Evolutionary conservation across 2,113 vertebrate genomes (phyloP).

Genomic region (Xenopus borealis): DNA sequence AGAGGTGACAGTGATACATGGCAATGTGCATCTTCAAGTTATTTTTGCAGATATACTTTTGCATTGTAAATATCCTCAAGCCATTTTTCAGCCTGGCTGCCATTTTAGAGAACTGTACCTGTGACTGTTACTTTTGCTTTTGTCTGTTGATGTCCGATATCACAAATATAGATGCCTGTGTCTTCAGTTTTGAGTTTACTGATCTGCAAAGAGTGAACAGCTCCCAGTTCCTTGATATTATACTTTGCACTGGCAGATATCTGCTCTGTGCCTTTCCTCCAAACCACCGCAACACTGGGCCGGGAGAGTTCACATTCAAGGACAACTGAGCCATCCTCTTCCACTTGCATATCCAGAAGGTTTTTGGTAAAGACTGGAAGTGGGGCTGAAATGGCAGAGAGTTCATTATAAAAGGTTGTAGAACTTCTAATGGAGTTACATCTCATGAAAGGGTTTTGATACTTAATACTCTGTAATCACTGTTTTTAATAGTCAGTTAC

Average conservation of each 20-base stretch:
- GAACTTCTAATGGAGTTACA: too few species aligned
- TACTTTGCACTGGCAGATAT: constrained; percentile 67
- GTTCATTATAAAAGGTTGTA: too few species aligned
- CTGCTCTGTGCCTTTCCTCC: constrained; percentile 65
- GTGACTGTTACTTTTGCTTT: constrained; percentile 68
- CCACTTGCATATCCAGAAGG: constrained; percentile 62
- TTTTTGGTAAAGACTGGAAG: constrained; percentile 67
- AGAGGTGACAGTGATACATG: too few species aligned
- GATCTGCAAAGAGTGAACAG: constrained; percentile 62
- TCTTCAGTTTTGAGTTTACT: constrained; percentile 61
- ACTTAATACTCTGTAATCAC: too few species aligned
- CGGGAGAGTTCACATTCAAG: constrained; percentile 70
- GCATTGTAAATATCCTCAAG: too few species aligned
- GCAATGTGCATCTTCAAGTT: too few species aligned
- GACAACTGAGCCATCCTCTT: constrained; percentile 57
- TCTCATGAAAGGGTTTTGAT: too few species aligned
- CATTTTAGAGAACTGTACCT: constrained; percentile 52
- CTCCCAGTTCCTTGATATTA: constrained; percentile 62
- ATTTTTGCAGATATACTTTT: too few species aligned
- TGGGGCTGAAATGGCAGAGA: constrained; percentile 55
- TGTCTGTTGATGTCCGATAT: constrained; percentile 66
- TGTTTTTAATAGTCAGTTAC: too few species aligned
- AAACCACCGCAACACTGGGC: constrained; percentile 53
- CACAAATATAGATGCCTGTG: constrained; percentile 70
- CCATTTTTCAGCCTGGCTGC: too few species aligned